Conservation (phyloP, 1,140 invertebrate genomes). For the Colletes gigas region DNA sequence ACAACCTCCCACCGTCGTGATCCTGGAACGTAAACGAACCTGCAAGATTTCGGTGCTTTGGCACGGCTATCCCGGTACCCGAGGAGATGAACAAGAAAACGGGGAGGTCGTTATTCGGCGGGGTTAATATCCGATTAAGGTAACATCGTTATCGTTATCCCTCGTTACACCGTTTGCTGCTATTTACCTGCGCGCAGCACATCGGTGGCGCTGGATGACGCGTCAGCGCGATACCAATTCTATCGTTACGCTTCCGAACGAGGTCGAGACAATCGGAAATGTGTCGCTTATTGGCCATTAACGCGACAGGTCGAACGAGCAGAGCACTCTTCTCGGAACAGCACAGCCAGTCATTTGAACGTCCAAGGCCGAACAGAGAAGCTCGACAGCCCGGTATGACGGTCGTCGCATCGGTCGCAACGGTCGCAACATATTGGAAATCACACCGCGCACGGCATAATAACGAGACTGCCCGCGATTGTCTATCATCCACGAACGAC, state of each 20-base stretch:
- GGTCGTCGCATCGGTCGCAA: no score
- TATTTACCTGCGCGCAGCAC: background rate
- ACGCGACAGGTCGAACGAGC: conserved; percentile 46
- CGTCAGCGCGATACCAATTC: conserved; percentile 17
- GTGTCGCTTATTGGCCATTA: conserved; percentile 62
- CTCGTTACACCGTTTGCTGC: background rate
- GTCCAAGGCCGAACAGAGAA: conserved; percentile 4
- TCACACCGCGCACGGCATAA: conserved; percentile 62
- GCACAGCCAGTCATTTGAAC: conserved; percentile 30
- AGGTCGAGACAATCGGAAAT: conserved; percentile 55
- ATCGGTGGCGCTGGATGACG: background rate
- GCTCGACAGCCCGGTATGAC: conserved; percentile 40
- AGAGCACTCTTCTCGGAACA: conserved; percentile 39
- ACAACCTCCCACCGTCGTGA: background rate
- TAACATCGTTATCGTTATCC: conserved; percentile 25
- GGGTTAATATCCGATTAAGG: conserved; percentile 30
- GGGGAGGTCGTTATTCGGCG: conserved; percentile 9
- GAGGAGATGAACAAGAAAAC: background rate
- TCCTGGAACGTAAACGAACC: no score
- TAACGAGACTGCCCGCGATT: conserved; percentile 62
- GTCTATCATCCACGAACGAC: conserved; percentile 63
- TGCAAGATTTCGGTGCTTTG: background rate
- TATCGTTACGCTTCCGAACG: background rate
- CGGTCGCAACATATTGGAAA: conserved; percentile 63
- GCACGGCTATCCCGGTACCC: background rate